Evolutionary conservation across 1,140 invertebrate species (phyloP).

Genomic region (Drosophila parvula): DNA sequence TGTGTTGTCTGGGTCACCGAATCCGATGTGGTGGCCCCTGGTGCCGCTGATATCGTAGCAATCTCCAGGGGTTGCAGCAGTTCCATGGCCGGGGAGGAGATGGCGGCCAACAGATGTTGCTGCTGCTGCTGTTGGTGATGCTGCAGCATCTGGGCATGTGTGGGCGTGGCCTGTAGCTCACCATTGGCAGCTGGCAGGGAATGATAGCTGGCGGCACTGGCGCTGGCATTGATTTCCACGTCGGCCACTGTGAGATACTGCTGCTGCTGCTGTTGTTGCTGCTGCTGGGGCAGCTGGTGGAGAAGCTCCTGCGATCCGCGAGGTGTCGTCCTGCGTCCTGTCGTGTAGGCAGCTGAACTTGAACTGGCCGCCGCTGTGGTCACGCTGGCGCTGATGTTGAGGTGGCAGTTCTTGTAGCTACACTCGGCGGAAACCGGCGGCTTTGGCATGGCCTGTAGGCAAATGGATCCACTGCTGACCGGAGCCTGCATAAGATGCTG

Average conservation of each 20-base stretch:
- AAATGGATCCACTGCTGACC: constrained; percentile 67
- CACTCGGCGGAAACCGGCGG: constrained; percentile 62
- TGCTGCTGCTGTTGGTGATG: constrained; percentile 54
- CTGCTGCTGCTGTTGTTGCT: constrained; percentile 57
- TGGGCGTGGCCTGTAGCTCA: constrained; percentile 62
- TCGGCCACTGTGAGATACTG: constrained; percentile 80
- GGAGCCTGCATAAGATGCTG: constrained; percentile 40
- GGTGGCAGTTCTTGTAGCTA: constrained; percentile 82
- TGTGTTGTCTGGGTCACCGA: constrained; percentile 72
- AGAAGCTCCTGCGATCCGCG: constrained; percentile 68
- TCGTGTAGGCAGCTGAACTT: constrained; percentile 43
- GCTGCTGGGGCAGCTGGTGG: constrained; percentile 60
- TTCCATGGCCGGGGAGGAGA: constrained; percentile 55
- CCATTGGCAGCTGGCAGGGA: constrained; percentile 56
- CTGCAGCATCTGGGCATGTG: constrained; percentile 38
- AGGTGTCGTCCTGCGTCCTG: constrained; percentile 57
- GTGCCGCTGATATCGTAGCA: constrained; percentile 57
- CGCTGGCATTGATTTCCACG: constrained; percentile 76
- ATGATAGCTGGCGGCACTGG: constrained; percentile 71
- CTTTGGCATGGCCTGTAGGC: constrained; percentile 74
- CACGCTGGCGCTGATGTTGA: constrained; percentile 70
- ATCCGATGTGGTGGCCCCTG: constrained; percentile 48
- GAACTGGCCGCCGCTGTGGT: constrained; percentile 62
- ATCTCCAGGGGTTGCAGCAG: constrained; percentile 66
- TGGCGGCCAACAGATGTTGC: constrained; percentile 56